Evolutionary conservation across 1,140 invertebrate genomes (phyloP).

Genomic region (Drosophila willistoni): DNA sequence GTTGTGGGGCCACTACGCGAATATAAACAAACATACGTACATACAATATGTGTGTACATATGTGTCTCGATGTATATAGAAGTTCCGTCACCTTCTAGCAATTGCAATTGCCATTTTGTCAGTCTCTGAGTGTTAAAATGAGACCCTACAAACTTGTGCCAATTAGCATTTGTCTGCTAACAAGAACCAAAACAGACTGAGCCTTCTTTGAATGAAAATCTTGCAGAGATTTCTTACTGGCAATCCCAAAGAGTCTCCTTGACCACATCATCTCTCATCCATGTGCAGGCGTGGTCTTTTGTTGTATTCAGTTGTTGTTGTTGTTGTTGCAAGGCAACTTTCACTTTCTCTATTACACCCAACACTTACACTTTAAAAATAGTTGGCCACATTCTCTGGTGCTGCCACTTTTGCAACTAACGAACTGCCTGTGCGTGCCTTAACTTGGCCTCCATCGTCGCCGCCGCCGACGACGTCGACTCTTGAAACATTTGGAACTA

Average conservation of each 20-base stretch:
- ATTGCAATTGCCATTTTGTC: constrained; percentile 12
- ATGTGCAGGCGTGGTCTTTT: constrained; percentile 37
- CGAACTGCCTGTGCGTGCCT: constrained; percentile 48
- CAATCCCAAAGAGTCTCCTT: constrained; percentile 19
- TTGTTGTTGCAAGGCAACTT: constrained; percentile 51
- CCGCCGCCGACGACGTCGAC: constrained; percentile 20
- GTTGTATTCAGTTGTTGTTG: constrained; percentile 54
- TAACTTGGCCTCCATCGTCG: background rate
- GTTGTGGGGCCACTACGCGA: background rate
- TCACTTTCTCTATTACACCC: constrained; percentile 61
- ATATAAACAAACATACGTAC: background rate
- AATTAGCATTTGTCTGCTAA: constrained; percentile 52
- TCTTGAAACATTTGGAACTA: constrained; percentile 37
- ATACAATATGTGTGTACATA: background rate
- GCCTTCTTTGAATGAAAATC: constrained; percentile 39
- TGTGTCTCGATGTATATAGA: background rate
- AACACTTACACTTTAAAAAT: constrained; percentile 49
- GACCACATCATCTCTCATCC: constrained; percentile 16
- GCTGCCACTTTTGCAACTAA: constrained; percentile 30
- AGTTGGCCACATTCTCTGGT: constrained; percentile 37
- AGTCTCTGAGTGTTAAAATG: background rate
- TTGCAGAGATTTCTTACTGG: constrained; percentile 47
- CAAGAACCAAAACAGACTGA: constrained; percentile 13
- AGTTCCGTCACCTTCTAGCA: constrained; percentile 20
- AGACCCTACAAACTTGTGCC: constrained; percentile 14